Evolutionary conservation across 64 coral and sea anemone species (phyloP).

Genomic region (Pachyseris speciosa): DNA sequence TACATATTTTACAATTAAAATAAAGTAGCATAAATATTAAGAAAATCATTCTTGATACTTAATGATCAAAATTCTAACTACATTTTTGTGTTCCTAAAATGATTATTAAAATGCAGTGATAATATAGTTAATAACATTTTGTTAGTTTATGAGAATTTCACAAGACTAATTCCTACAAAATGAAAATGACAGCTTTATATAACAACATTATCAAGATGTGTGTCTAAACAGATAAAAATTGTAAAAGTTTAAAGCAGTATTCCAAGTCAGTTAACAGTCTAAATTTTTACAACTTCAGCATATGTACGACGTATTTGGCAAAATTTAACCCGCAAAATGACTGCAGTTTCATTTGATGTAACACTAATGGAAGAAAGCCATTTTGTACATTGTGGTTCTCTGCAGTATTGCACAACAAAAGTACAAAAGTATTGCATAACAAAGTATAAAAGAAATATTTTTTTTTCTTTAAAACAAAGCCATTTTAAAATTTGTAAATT

Average conservation of each 20-base stretch:
- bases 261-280: not conserved
- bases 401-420: not conserved
- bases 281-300: not conserved
- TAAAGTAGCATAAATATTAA: not conserved
- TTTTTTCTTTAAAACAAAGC: not conserved
- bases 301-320: not conserved
- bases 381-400: not conserved
- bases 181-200: not conserved
- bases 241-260: no score
- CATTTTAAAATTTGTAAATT: not conserved
- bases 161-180: not conserved
- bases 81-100: not conserved
- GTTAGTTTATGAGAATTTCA: not conserved
- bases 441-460: not conserved
- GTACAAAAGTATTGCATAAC: not conserved
- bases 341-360: not conserved
- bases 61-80: constrained; percentile 31
- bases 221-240: not conserved
- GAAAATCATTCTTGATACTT: not conserved
- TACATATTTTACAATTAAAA: constrained; percentile 38
- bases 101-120: constrained; percentile 2
- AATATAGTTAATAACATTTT: not conserved
- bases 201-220: not conserved
- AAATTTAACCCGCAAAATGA: not conserved
- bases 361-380: not conserved